phyloP scores from a whole-genome alignment of 2,888 invertebrate genomes.

The Nephrotoma flavescens region DNA sequence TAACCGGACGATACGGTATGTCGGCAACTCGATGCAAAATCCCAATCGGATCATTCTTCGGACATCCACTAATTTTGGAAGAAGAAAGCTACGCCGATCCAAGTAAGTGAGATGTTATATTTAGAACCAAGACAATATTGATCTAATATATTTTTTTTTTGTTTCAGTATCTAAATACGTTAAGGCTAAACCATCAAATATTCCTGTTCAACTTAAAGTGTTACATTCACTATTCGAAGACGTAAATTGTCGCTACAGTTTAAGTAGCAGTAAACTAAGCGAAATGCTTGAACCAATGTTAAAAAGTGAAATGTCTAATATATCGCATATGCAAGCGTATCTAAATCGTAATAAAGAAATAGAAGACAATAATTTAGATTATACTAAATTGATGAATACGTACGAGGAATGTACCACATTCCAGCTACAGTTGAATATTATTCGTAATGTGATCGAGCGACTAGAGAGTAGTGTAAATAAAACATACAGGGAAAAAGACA shows the following conservation, averaged over 20 bases:
- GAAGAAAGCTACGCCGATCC: constrained; percentile 37
- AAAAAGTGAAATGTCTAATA: constrained; percentile 65
- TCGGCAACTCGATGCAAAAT: constrained; percentile 80
- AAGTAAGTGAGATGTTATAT: constrained; percentile 9
- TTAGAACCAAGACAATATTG: background rate
- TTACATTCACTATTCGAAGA: constrained; percentile 61
- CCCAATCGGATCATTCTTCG: constrained; percentile 86
- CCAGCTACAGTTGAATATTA: constrained; percentile 78
- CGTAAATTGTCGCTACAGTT: constrained; percentile 63
- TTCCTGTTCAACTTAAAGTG: constrained; percentile 42
- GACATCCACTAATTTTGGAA: constrained; percentile 66
- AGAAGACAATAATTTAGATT: constrained; percentile 35
- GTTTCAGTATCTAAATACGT: constrained; percentile 20
- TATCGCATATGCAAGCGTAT: constrained; percentile 72
- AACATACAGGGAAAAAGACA: background rate
- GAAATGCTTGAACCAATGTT: constrained; percentile 62
- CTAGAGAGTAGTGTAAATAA: constrained; percentile 40
- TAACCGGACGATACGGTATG: constrained; percentile 84
- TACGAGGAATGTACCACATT: constrained; percentile 70
- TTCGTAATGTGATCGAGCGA: constrained; percentile 57
- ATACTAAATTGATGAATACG: constrained; percentile 34
- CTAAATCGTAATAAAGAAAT: constrained; percentile 49
- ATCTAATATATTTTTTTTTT: background rate
- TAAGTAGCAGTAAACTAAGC: constrained; percentile 73
- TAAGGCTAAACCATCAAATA: constrained; percentile 21